Conservation (phyloP, 92 coral and sea anemone species). For the Palythoa caribaeorum region DNA sequence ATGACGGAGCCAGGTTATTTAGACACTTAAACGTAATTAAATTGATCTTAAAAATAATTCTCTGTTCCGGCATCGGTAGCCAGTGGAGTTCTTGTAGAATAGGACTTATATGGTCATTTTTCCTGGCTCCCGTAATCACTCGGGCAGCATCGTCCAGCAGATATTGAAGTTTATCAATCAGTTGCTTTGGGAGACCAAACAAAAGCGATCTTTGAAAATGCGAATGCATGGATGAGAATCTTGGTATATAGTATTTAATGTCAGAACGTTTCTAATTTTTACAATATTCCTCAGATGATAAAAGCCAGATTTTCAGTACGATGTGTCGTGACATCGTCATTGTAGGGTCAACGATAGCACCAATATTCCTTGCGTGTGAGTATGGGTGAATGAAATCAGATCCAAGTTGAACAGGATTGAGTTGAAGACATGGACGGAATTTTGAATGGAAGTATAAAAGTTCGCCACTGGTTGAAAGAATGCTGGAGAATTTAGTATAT, state of each 20-base stretch:
- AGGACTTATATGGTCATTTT: not conserved
- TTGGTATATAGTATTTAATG: not conserved
- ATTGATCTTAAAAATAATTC: too few relatives aligned
- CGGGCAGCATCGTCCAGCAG: not conserved
- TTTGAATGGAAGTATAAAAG: too few relatives aligned
- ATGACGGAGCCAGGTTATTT: too few relatives aligned
- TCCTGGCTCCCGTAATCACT: not conserved
- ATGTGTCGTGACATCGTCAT: slow-evolving; percentile 10
- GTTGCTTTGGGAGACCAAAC: not conserved
- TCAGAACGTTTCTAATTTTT: not conserved
- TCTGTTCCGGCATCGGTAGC: too few relatives aligned
- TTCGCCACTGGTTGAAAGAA: too few relatives aligned
- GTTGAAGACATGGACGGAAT: not conserved
- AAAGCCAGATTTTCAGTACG: not conserved
- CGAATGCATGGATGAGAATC: not conserved
- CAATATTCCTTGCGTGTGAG: too few relatives aligned
- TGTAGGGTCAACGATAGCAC: slow-evolving; percentile 7
- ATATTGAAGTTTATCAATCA: not conserved
- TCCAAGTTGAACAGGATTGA: slow-evolving; percentile 11
- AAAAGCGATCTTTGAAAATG: not conserved
- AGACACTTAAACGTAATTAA: too few relatives aligned
- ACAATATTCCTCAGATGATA: not conserved
- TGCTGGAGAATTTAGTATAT: too few relatives aligned
- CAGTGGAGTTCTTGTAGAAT: too few relatives aligned
- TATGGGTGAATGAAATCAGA: slow-evolving; percentile 10